Conservation (phyloP, 2,888 invertebrate genomes). For the Brachynemurus nebulosus region DNA sequence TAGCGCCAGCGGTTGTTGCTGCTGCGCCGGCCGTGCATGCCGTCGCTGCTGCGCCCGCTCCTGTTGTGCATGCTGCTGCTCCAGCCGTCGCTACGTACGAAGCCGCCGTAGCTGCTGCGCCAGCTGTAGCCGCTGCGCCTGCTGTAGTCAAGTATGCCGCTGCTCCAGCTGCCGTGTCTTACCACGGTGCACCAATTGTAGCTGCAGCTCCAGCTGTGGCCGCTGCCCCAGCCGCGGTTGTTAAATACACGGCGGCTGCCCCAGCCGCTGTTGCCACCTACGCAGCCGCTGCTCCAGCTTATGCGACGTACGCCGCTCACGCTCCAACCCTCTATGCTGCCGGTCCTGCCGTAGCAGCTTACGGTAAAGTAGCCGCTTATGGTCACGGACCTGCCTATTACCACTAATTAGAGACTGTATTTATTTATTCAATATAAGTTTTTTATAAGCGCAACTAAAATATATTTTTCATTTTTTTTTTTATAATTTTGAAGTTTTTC, state of each 20-base stretch:
- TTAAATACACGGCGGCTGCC: not conserved
- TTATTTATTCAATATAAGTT: too few species aligned
- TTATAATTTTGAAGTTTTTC: too few species aligned
- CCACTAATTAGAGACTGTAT: too few species aligned
- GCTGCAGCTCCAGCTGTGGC: not conserved
- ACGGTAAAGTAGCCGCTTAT: too few species aligned
- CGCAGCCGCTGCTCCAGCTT: slow-evolving; percentile 3
- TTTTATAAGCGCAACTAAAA: too few species aligned
- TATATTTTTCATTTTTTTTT: too few species aligned
- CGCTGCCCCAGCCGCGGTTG: not conserved
- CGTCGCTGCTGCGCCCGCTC: slow-evolving; percentile 16
- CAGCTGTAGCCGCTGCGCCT: slow-evolving; percentile 3
- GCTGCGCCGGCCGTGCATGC: too few species aligned
- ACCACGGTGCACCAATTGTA: slow-evolving; percentile 11
- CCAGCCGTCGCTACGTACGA: too few species aligned
- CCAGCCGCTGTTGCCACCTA: too few species aligned
- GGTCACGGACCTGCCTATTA: too few species aligned
- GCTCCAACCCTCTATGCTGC: not conserved
- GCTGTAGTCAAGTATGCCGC: slow-evolving; percentile 3
- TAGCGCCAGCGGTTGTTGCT: slow-evolving; percentile 12
- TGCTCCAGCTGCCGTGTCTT: slow-evolving; percentile 9
- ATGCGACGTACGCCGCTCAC: not conserved
- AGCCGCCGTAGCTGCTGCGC: slow-evolving; percentile 6
- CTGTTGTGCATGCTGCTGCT: slow-evolving; percentile 2
- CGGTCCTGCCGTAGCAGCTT: too few species aligned